Evolutionary conservation across 53 echinoderm and acorn worm species (phyloP), one percentile per base, ranked within the genome.

Genomic region (Pentamera pediparva): DNA sequence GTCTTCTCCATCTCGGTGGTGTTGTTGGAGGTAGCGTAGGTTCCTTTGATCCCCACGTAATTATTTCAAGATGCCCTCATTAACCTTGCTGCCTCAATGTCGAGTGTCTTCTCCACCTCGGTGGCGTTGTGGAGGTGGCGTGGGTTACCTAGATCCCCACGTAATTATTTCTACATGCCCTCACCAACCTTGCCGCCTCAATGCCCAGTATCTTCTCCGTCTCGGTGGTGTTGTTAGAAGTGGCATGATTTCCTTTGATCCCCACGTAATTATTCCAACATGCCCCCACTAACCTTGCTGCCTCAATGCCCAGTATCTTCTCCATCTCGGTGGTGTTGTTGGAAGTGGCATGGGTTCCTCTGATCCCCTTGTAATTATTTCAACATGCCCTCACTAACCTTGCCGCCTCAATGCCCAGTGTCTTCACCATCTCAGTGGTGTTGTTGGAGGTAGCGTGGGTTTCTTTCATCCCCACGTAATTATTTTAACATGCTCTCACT

Each of bases 361-460:
- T 91, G 34, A 96, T 67, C 83, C 92, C 98, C 69, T 86, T 83
- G 13, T n/a, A n/a, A n/a, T n/a, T n/a, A n/a, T n/a, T n/a, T n/a
- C n/a, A n/a, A 45, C 49, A n/a, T n/a, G n/a, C n/a, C n/a, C n/a
- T 35, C 18, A 13, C 59, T 65, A 64, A 96, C 98, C 98, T 80
- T 3, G 91, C 98, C 34, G 98, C 98, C 76, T 96, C 98, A 39
- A 96, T 96, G 21, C 98, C 98, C n/a, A 96, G 58, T 21, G 98
- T 86, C 49, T 88, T 91, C 83, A 91, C 98, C 88, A 91, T 87
- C 64, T 96, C 98, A 72, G 27, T 59, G 0, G 98, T 96, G 76
- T 96, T 96, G 74, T 96, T 96, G 32, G 98, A 96, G 15, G 86
- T 91, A 18, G 91, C 81, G 49, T 80, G 63, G 10, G 88, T 96